Base-by-base conservation (phyloP, 2,113 vertebrate species). In the Ramphastos sulfuratus region DNA sequence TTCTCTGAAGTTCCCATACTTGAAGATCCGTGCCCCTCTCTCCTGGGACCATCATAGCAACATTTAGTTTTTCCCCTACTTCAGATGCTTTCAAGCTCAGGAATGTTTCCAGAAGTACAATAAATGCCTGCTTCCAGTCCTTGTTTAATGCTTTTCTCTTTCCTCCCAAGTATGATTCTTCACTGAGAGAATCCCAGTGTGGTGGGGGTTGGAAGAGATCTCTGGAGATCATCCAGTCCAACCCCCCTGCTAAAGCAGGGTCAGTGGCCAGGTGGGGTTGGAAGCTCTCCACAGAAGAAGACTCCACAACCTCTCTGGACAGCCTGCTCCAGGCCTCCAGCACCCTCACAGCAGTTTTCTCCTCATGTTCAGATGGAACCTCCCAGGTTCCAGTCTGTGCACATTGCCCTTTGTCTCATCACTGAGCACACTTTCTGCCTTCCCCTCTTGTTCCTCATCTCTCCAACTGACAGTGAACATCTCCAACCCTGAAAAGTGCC, bases 1-100 rank as follows among this genome's bases (percentile, higher is more conserved):
- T 73, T 56, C 74, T 92, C 86, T 89, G 70, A 87, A 75, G 70
- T 81, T 96, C 70, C 61, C 66, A 84, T 44, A 35, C 59, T 79
- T 81, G 8, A 61, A 73, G 70, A 90, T 58, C 50, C 84, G 69
- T 80, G 73, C 54, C 54, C 6, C n/a, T 58, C 55, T 89, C 93
- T 93, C 81, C 77, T 70, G 83, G 83, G 90, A 88, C 73, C n/a
- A 25, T 7, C 70, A 82, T 14, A 50, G 54, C 83, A 92, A 39
- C 14, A 30, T 35, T 79, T 70, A 55, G 12, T 84, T 94, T 48
- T 70, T 82, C 73, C 59, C 0, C 1, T 63, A 21, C 10, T 92
- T 93, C 50, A 90, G 71, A 94, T 42, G 50, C n/a, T 86, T 89
- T 83, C 31, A 70, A 56, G 33, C 56, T 83, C 31, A 27, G 79